phyloP scores from a whole-genome alignment of 2,113 vertebrate genomes.

The Blennius ocellaris region DNA sequence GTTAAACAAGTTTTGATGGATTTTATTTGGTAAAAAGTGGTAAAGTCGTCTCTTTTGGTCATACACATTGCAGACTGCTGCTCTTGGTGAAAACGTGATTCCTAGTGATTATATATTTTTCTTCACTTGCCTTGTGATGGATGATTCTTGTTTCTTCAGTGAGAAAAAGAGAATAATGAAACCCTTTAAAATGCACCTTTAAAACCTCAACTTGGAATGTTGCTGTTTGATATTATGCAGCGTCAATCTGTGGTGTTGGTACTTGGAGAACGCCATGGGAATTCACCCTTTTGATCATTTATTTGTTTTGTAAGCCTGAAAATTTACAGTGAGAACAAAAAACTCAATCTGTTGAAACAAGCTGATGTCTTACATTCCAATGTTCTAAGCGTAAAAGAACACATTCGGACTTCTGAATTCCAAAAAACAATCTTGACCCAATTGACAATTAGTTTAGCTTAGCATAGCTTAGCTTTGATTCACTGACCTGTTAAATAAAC shows the following conservation, averaged over 20 bases:
- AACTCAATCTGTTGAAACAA: neutral
- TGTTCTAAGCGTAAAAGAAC: too few relatives aligned
- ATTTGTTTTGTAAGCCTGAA: neutral
- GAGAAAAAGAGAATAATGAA: conserved; percentile 21
- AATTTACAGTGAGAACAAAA: too few relatives aligned
- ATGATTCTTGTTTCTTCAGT: conserved; percentile 10
- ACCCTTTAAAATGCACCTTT: conserved; percentile 67
- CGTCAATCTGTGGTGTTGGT: neutral
- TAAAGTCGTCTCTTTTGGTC: too few relatives aligned
- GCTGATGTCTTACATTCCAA: neutral
- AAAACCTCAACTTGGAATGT: conserved; percentile 58
- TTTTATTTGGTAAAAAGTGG: too few relatives aligned
- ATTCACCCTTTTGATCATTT: conserved; percentile 20
- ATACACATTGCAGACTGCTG: too few relatives aligned
- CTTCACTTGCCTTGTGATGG: neutral
- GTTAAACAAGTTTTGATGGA: too few relatives aligned
- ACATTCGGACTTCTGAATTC: too few relatives aligned
- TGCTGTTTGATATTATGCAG: conserved; percentile 51
- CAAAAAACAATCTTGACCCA: too few relatives aligned
- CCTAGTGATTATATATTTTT: conserved; percentile 7
- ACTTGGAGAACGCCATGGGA: neutral
- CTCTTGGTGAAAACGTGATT: conserved; percentile 15
- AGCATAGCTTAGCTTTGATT: too few relatives aligned
- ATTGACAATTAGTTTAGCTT: too few relatives aligned
- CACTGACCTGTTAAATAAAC: too few relatives aligned